Base-by-base conservation (phyloP, 1,140 invertebrate genomes). In the Cherax destructor region DNA sequence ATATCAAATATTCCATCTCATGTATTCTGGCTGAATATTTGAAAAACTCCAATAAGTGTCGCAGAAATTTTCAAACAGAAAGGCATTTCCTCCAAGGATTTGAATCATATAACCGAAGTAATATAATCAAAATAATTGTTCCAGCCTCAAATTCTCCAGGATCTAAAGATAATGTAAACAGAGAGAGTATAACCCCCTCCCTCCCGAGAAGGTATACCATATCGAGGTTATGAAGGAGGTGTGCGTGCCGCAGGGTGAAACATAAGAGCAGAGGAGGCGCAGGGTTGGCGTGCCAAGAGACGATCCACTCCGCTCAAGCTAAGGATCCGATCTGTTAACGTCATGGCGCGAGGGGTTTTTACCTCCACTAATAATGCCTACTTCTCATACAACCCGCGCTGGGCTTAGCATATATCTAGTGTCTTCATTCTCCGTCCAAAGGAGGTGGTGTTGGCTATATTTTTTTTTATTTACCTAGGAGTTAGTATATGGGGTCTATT, bases 301-400 rank as follows among this genome's bases (percentile, higher is more conserved):
- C 77, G 77, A 79, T 79, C 77, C 77, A 79, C 77, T 79, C 77
- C 77, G 10, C 77, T 11, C 77, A 4, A 30, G 77, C 77, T 16
- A 79, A 79, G 77, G 77, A 79, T 79, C 77, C 77, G 41, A 79
- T 79, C 77, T 50, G 77, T 79, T 79, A 79, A 79, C 77, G 77
- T 79, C 77, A 50, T 11, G 13, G 47, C 13, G 50, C 21, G 47
- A 41, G 47, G 50, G 47, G 77, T 79, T 79, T 79, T 79, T 49
- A 5, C n/a, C 47, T 24, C 4, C 10, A 5, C 41, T 79, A 79
- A 79, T 79, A 79, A 79, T 79, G 47, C 77, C 47, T 52, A 21
- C 77, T 52, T 21, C 77, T 79, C 77, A n/a, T 52, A 47, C 76
- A n/a, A 16, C 61, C 61, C 61, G 61, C 18, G 61, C 18, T 65